Evolutionary conservation across 2,888 invertebrate genomes (phyloP), one percentile per base, ranked within the genome.

Genomic region (Lordiphosa fenestrarum): DNA sequence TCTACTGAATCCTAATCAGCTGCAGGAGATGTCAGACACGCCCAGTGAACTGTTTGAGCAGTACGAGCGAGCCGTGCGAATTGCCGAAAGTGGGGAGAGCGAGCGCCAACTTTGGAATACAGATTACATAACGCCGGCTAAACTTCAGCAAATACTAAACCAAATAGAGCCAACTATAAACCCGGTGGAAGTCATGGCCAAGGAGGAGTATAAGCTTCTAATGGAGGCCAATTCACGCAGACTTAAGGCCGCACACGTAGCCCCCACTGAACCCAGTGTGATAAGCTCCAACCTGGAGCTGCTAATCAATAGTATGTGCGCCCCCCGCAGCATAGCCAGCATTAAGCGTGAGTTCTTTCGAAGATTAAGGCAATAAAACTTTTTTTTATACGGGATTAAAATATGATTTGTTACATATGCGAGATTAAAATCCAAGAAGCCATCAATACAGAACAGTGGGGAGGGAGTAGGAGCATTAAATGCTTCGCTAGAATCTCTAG

Each of bases 1-100:
- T 51, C 84, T 94, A 48, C 88, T 94, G 30, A 94, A 94, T 90
- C 94, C 94, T 33, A 94, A 94, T 88, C 93, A 93, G 89, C 92
- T 93, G 52, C 63, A 53, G 2, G 73, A 84, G 7, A 35, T 81
- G 6, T 57, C 52, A 0, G 23, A 58, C 2, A 48, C 47, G 10
- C 36, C 71, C 4, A 75, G 65, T 35, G 54, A 53, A 0, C 69
- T 84, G 0, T 81, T 75, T n/a, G 46, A 40, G 1, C 67, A 68
- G 13, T 81, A 69, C 6, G 68, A 73, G 49, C 38, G 13, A 0
- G 66, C 73, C 0, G 54, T 84, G 0, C 30, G 69, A 4, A 56
- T 49, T 21, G 30, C 30, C 19, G 66, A 71, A 9, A 58, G 33
- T 4, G 7, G 41, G 0, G 44, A 46, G 2, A 50, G 42, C 9